phyloP scores from a whole-genome alignment of 2,888 invertebrate genomes.

The Agrotis segetum region DNA sequence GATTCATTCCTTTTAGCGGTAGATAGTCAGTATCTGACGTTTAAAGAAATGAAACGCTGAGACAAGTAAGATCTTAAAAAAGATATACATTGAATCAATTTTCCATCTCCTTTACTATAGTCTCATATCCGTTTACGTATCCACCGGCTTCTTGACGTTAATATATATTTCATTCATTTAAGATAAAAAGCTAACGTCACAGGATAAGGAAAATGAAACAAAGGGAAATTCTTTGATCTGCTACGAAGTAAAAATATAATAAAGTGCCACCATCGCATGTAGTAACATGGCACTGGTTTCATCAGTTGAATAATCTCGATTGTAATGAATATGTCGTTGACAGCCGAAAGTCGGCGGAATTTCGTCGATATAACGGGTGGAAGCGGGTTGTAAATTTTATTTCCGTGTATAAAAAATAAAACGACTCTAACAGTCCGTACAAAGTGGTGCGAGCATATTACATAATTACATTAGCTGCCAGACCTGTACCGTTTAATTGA shows the following conservation, averaged over 20 bases:
- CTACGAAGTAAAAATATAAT: slow-evolving; percentile 27
- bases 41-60: background rate
- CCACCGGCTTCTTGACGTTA: slow-evolving; percentile 25
- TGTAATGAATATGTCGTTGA: slow-evolving; percentile 39
- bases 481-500: slow-evolving; percentile 53
- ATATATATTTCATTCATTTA: slow-evolving; percentile 47
- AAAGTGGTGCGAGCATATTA: slow-evolving; percentile 62
- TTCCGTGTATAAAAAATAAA: slow-evolving; percentile 55
- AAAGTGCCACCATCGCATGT: slow-evolving; percentile 6
- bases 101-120: slow-evolving; percentile 21
- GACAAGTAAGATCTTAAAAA: slow-evolving; percentile 14
- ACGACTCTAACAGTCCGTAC: slow-evolving; percentile 56
- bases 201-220: slow-evolving; percentile 52
- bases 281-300: slow-evolving; percentile 20
- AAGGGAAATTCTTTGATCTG: slow-evolving; percentile 35
- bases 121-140: slow-evolving; percentile 32
- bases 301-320: slow-evolving; percentile 35
- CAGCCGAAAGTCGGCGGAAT: slow-evolving; percentile 38
- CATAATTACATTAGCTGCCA: slow-evolving; percentile 60
- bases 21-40: background rate
- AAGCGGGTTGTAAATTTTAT: slow-evolving; percentile 53
- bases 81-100: slow-evolving; percentile 7
- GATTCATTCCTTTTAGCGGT: background rate
- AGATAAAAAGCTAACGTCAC: slow-evolving; percentile 50
- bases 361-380: slow-evolving; percentile 48